Conservation (phyloP, 2,797 vertebrate species). For the Platalea minor region DNA sequence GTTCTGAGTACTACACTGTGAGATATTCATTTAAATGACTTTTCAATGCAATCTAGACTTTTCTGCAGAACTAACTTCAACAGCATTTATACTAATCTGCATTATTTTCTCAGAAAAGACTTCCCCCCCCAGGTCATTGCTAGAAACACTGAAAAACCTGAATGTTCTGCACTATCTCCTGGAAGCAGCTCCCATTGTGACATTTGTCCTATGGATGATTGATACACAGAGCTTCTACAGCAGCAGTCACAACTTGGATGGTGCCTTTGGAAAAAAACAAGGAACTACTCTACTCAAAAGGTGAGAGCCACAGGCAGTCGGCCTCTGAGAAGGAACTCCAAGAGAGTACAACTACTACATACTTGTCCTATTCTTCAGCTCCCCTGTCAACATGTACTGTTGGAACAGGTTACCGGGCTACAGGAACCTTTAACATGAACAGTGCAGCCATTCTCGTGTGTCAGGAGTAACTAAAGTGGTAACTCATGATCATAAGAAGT, state of each 20-base stretch:
- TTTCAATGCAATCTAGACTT: not conserved
- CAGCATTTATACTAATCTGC: not conserved
- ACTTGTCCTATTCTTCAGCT: not conserved
- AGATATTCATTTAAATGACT: not conserved
- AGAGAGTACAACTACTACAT: fast-evolving
- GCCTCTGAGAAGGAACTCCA: not conserved
- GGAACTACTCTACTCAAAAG: not conserved
- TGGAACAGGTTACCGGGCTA: not conserved
- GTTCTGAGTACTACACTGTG: not conserved
- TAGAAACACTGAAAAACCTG: not conserved
- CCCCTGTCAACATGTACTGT: too few species aligned
- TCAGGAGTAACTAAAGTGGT: not conserved
- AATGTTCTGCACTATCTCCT: not conserved
- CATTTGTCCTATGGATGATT: not conserved
- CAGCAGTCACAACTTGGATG: not conserved
- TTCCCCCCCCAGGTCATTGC: not conserved
- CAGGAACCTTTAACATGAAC: fast-evolving
- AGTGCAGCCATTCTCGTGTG: not conserved
- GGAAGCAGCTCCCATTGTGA: not conserved
- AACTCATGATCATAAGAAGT: not conserved
- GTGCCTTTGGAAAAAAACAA: not conserved
- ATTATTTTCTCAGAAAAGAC: not conserved
- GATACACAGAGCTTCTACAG: not conserved
- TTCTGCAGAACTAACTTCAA: not conserved
- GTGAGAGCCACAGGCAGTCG: not conserved